Evolutionary conservation across 2,888 invertebrate genomes (phyloP).

Genomic region (Diachrysia chrysitis): DNA sequence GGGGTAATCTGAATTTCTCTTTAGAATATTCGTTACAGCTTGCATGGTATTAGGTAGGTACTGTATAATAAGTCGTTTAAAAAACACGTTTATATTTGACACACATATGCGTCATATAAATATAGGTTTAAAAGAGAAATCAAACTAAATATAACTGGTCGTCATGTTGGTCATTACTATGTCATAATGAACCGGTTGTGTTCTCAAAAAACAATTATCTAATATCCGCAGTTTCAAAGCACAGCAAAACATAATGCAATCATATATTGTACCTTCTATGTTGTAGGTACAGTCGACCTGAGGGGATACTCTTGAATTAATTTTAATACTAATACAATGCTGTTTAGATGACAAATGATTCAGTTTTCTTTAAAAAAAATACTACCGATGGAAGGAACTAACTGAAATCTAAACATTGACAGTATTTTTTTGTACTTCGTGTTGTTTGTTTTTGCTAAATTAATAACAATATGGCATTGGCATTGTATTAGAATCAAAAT

Average conservation of each 20-base stretch:
- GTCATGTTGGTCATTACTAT: conserved; percentile 19
- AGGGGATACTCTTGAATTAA: too few relatives aligned
- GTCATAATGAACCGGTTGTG: conserved; percentile 48
- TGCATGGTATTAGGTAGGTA: neutral
- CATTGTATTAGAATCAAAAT: too few relatives aligned
- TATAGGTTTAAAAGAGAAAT: conserved; percentile 1
- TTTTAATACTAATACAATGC: too few relatives aligned
- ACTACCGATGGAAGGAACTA: too few relatives aligned
- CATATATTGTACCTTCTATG: conserved; percentile 15
- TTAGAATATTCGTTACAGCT: neutral
- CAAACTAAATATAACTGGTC: conserved; percentile 34
- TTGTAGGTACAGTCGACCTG: neutral
- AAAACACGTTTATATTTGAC: neutral
- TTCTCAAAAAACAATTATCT: conserved; percentile 54
- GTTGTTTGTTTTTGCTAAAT: too few relatives aligned
- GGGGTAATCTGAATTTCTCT: too few relatives aligned
- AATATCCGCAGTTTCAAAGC: conserved; percentile 61
- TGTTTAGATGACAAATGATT: too few relatives aligned
- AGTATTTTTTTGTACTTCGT: too few relatives aligned
- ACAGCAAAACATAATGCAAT: conserved; percentile 33
- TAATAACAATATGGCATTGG: too few relatives aligned
- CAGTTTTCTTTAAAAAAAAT: too few relatives aligned
- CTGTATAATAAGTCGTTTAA: neutral
- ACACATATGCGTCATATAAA: neutral
- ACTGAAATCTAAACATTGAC: too few relatives aligned